A percentile compares a stretch with the other conserved stretches of the same genome.
Evolutionary conservation across 2,113 vertebrate genomes (phyloP).

Genomic region (Caloenas nicobarica): DNA sequence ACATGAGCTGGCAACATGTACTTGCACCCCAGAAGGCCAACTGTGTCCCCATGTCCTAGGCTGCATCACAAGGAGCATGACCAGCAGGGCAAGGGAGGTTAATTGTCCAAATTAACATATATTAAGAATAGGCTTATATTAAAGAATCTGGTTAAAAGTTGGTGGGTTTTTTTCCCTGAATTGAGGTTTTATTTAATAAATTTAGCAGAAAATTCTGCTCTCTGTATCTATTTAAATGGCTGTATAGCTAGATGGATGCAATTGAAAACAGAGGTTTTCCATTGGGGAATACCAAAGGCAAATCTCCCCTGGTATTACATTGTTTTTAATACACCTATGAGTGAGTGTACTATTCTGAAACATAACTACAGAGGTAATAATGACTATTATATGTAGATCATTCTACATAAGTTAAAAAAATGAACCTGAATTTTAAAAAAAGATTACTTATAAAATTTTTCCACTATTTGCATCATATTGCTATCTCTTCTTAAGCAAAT

Average conservation of each 20-base stretch:
- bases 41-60: too few species aligned
- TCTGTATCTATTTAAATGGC: background rate
- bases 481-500: background rate
- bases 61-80: too few species aligned
- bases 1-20: fast-evolving
- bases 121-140: background rate
- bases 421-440: fast-evolving
- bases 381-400: background rate
- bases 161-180: background rate
- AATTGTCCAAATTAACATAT: background rate
- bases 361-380: background rate
- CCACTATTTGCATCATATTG: background rate
- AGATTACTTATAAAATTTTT: background rate
- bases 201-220: background rate
- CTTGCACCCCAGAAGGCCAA: background rate
- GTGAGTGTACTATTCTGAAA: background rate
- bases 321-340: background rate
- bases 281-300: background rate
- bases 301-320: background rate
- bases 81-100: too few species aligned
- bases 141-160: background rate
- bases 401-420: background rate
- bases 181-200: background rate
- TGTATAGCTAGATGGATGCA: background rate
- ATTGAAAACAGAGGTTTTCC: background rate